Conservation (phyloP, 2,888 invertebrate species). For the Busseola fusca region DNA sequence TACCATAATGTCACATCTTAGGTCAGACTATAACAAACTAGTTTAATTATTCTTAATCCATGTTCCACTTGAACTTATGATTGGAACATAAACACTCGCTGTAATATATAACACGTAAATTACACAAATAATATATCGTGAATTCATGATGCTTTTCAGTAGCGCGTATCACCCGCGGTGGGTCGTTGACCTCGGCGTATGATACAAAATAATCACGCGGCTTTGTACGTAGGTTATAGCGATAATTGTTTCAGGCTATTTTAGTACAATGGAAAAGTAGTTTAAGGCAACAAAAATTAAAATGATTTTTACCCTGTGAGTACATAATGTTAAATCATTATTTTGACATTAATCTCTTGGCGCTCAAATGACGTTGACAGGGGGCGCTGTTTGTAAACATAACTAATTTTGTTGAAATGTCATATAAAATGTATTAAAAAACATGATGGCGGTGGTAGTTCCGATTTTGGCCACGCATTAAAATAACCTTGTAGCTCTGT, state of each 20-base stretch:
- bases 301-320: not conserved
- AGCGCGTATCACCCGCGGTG: slow-evolving; percentile 55
- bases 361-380: not conserved
- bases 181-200: slow-evolving; percentile 48
- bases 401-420: not conserved
- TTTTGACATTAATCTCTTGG: not conserved
- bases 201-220: slow-evolving; percentile 17
- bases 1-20: too few species aligned
- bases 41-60: not conserved
- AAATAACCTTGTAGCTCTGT: too few species aligned
- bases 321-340: too few species aligned
- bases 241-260: slow-evolving; percentile 15
- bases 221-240: slow-evolving; percentile 21
- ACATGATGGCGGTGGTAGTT: not conserved
- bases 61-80: not conserved
- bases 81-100: slow-evolving; percentile 1
- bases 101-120: slow-evolving; percentile 5
- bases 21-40: too few species aligned
- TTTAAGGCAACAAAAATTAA: not conserved
- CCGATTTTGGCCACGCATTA: not conserved
- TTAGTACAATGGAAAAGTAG: not conserved
- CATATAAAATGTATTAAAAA: not conserved
- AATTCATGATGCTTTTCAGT: slow-evolving; percentile 28
- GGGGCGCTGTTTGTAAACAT: not conserved
- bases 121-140: slow-evolving; percentile 17